Evolutionary conservation across 2,797 vertebrate species (phyloP).

Genomic region (Pyrocephalus nanus): DNA sequence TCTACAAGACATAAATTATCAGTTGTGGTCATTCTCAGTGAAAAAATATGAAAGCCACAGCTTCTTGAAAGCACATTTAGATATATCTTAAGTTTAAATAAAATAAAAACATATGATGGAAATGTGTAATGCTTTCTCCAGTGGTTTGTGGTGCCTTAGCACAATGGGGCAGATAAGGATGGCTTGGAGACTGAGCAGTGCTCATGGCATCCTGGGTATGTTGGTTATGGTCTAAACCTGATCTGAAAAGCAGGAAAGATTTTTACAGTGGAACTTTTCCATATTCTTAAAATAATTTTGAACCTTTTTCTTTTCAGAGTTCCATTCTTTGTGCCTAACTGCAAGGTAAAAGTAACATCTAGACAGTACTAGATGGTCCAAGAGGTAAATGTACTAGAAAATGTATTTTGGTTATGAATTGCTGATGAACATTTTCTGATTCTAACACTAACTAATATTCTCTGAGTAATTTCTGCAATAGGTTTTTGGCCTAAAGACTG

Average conservation of each 20-base stretch:
- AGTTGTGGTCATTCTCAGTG: neutral
- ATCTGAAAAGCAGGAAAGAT: neutral
- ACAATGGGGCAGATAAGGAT: neutral
- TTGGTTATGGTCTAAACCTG: neutral
- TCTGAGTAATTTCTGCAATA: neutral
- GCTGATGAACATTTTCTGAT: neutral
- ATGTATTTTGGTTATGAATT: neutral
- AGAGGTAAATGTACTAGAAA: neutral
- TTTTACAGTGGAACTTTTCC: neutral
- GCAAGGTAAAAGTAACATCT: neutral
- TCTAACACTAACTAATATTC: neutral
- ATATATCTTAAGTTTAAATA: neutral
- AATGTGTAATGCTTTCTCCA: neutral
- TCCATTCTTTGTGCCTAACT: neutral
- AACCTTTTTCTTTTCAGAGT: neutral
- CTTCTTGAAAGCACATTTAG: neutral
- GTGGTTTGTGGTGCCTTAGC: neutral
- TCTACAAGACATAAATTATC: conserved; percentile 2
- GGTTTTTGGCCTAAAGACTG: neutral
- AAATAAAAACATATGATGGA: neutral
- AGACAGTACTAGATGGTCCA: neutral
- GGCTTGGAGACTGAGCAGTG: neutral
- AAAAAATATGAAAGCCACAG: conserved; percentile 8
- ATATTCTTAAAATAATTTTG: neutral
- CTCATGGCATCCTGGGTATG: neutral